These are phyloP conservation scores for Drosophila athabasca DNA, from an alignment of 1,140 invertebrate species.

Conservation along the genomic window DNA sequence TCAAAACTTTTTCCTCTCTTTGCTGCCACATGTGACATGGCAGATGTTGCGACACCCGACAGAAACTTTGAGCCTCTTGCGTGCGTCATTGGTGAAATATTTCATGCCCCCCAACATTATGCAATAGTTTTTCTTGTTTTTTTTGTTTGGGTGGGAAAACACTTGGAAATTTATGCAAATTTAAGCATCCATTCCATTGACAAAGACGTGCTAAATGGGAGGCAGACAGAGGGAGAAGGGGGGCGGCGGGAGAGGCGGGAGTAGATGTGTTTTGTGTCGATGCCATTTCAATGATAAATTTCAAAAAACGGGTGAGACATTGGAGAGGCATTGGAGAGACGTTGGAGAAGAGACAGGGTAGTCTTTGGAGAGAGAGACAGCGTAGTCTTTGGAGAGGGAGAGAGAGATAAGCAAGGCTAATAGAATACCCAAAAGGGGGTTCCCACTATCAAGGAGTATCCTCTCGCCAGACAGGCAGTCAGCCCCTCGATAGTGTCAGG, in stretches of 20 bases:
- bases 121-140: slow-evolving; percentile 28
- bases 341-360: neutral
- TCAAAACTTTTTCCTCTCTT: slow-evolving; percentile 52
- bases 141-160: slow-evolving; percentile 20
- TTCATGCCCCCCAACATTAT: slow-evolving; percentile 22
- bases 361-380: slow-evolving; percentile 12
- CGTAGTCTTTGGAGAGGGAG: neutral
- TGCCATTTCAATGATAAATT: slow-evolving; percentile 74
- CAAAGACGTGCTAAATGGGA: slow-evolving; percentile 59
- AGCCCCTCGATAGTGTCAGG: slow-evolving; percentile 41
- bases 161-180: slow-evolving; percentile 72
- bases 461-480: neutral
- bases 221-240: no score
- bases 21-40: slow-evolving; percentile 54
- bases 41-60: slow-evolving; percentile 22
- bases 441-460: slow-evolving; percentile 10
- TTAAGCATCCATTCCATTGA: slow-evolving; percentile 56
- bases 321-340: neutral
- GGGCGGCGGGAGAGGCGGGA: no score
- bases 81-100: slow-evolving; percentile 42
- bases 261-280: slow-evolving; percentile 41
- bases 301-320: neutral
- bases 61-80: slow-evolving; percentile 39
- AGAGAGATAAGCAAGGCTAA: slow-evolving; percentile 6
- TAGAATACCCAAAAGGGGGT: slow-evolving; percentile 1